A percentile compares a stretch with the other conserved stretches of the same genome.
Evolutionary conservation across 2,113 vertebrate species (phyloP).

Genomic region (Pterocles burchelli): DNA sequence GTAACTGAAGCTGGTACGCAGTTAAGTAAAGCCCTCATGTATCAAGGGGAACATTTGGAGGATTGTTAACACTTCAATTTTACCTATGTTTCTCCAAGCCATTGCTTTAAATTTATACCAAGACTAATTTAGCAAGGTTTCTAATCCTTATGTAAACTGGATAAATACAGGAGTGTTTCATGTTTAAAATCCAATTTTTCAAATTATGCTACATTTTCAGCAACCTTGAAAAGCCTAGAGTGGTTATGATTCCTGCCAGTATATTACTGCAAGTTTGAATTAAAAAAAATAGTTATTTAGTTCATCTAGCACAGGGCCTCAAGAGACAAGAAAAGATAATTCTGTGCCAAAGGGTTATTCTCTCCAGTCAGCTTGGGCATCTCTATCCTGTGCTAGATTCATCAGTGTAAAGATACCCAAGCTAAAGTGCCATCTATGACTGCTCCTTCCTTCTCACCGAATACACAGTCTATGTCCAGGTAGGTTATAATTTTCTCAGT

Average conservation of each 20-base stretch:
- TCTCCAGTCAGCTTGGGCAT: background rate
- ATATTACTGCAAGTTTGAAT: background rate
- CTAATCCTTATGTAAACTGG: background rate
- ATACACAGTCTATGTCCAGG: background rate
- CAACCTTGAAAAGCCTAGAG: background rate
- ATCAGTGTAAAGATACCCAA: accelerated
- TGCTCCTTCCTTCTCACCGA: background rate
- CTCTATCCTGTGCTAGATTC: background rate
- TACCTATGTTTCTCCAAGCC: background rate
- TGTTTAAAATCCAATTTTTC: background rate
- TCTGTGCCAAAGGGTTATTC: background rate
- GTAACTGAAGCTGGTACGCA: background rate
- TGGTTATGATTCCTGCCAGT: background rate
- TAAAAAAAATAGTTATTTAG: background rate
- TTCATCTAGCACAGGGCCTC: background rate
- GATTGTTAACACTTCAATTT: background rate
- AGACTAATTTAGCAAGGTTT: background rate
- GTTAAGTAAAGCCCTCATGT: background rate
- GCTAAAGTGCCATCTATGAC: background rate
- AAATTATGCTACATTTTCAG: background rate
- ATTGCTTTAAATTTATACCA: background rate
- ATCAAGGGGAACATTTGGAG: background rate
- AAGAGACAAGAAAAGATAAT: background rate
- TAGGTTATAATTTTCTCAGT: background rate
- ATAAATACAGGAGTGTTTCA: background rate